Evolutionary conservation across 2,113 vertebrate species (phyloP).

Genomic region (Lamprotornis superbus): DNA sequence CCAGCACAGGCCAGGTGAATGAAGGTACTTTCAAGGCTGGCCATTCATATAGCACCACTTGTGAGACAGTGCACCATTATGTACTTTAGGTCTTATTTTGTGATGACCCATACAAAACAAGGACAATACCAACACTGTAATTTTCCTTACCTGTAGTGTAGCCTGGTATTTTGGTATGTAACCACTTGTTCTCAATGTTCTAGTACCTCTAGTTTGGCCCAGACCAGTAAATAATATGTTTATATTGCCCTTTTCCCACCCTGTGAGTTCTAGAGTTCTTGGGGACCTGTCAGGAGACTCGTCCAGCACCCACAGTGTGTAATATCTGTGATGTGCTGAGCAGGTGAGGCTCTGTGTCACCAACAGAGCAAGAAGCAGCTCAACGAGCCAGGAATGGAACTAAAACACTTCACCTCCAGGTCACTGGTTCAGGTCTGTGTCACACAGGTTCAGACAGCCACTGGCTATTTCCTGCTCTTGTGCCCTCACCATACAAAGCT

Average conservation of each 20-base stretch:
- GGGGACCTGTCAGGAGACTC: not conserved
- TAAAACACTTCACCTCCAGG: constrained; percentile 39
- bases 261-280: not conserved
- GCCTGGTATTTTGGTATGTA: constrained; percentile 30
- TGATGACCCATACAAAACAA: not conserved
- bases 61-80: not conserved
- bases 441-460: not conserved
- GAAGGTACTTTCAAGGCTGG: not conserved
- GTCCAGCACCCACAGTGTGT: not conserved
- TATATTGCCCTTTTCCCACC: not conserved
- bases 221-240: not conserved
- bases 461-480: not conserved
- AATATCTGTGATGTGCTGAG: not conserved
- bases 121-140: not conserved
- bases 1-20: not conserved
- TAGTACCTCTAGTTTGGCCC: constrained; percentile 8
- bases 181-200: not conserved
- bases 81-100: not conserved
- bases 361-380: not conserved
- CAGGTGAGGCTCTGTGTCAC: not conserved
- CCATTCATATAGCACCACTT: not conserved
- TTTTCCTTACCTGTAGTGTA: constrained; percentile 50
- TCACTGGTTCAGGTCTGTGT: constrained; percentile 55
- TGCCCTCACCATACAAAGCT: not conserved
- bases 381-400: not conserved